Evolutionary conservation across 1,140 invertebrate species (phyloP).

Genomic region (Bombus confusus): DNA sequence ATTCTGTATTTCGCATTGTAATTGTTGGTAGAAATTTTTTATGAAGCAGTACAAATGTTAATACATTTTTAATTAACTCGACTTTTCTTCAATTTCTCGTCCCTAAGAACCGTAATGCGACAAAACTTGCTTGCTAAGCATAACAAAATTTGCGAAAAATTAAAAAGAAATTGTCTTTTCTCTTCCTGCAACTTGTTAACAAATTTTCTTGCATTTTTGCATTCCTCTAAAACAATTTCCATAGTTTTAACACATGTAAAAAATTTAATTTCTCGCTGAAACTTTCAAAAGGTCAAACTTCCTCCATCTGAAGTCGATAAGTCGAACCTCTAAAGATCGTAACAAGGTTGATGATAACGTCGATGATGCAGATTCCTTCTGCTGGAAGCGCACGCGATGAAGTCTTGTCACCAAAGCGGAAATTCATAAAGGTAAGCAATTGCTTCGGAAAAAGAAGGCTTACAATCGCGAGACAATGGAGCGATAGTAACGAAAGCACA

Average conservation of each 20-base stretch:
- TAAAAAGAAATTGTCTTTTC: neutral
- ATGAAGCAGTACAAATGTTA: neutral
- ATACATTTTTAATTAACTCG: neutral
- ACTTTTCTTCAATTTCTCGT: neutral
- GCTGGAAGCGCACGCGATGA: no score
- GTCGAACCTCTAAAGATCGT: neutral
- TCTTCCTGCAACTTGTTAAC: neutral
- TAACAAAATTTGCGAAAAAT: no score
- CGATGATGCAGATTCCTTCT: slow-evolving; percentile 46
- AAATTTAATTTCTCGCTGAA: neutral
- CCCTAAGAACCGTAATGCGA: neutral
- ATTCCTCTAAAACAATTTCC: neutral
- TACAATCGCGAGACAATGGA: neutral
- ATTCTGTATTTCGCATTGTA: neutral
- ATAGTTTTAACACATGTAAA: neutral
- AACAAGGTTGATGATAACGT: neutral
- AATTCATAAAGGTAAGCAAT: slow-evolving; percentile 18
- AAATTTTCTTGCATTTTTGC: neutral
- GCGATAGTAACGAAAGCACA: slow-evolving; percentile 25
- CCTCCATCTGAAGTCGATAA: slow-evolving; percentile 23
- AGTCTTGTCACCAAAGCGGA: no score
- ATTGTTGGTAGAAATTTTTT: neutral
- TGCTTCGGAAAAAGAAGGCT: slow-evolving; percentile 13
- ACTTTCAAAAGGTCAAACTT: neutral
- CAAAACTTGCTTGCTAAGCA: no score